Evolutionary conservation across 2,888 invertebrate species (phyloP), one percentile per base, ranked within the genome.

Genomic region (Cryptophagus acutangulus): DNA sequence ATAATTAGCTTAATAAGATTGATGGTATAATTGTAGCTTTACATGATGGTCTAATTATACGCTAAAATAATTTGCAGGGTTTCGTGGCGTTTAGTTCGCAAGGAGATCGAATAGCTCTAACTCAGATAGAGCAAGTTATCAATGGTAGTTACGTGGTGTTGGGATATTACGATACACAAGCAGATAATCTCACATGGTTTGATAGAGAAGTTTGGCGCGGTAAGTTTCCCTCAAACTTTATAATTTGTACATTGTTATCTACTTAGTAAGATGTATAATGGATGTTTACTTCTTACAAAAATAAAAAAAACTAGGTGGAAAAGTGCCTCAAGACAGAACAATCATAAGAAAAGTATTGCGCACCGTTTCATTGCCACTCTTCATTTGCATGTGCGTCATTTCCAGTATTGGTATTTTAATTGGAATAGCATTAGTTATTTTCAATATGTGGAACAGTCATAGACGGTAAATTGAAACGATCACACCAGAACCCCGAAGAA

Each of bases 101-200:
- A 73, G 99, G 99, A 55, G 99, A 99, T 74, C 83, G 99, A 58
- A 97, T 99, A 64, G 96, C 97, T 33, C 76, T 94, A 71, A 99
- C 97, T 16, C 94, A 96, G 73, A 93, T 99, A 54, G 99, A 99
- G 68, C 99, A 99, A 72, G 82, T 95, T 74, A 81, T 87, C 46
- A 88, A 93, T 71, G 95, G 96, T 49, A 89, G 86, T 64, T 99
- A 99, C 71, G 82, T 87, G 38, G 87, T 90, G 61, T 76, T 97
- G 38, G 99, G 96, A 10, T 95, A 91, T 70, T 97, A 95, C 69
- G 96, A 99, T 69, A 92, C 91, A 5, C 91, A 91, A 62, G 85
- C 87, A 33, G 93, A 96, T 70, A 93, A 95, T 71, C 77, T 99
- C 30, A 92, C 93, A 4, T 97, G 96, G 95, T 77, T 85, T 46